A percentile compares a stretch with the other conserved stretches of the same genome.
Conservation (phyloP, 2,888 invertebrate genomes). For the Melieria omissa region DNA sequence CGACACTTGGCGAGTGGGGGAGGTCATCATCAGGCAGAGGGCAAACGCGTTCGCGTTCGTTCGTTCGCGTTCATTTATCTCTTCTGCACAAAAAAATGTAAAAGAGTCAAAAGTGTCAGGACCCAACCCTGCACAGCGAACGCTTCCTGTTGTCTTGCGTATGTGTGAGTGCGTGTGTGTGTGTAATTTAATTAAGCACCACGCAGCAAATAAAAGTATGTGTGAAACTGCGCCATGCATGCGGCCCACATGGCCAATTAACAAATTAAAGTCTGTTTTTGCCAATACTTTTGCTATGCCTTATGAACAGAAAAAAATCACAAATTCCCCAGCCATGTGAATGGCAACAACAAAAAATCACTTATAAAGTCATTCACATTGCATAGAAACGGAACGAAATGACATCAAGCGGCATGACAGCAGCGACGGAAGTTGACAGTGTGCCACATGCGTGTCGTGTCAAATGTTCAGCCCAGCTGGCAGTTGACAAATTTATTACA, state of each 20-base stretch:
- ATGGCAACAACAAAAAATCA: not conserved
- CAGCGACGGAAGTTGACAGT: constrained; percentile 10
- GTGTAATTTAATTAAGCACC: constrained; percentile 34
- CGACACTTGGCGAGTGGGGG: too few species aligned
- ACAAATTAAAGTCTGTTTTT: constrained; percentile 18
- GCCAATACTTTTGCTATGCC: not conserved
- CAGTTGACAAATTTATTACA: not conserved
- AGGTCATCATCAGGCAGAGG: too few species aligned
- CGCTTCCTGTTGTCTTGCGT: not conserved
- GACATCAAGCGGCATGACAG: too few species aligned
- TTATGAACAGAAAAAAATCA: not conserved
- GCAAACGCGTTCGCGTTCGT: not conserved
- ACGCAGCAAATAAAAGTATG: constrained; percentile 23
- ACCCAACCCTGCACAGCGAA: constrained; percentile 15
- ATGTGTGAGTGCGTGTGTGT: constrained; percentile 1
- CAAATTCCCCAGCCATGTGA: not conserved
- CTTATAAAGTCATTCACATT: constrained; percentile 25
- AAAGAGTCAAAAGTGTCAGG: not conserved
- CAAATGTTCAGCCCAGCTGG: not conserved
- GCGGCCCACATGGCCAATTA: constrained; percentile 24
- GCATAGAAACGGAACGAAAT: not conserved
- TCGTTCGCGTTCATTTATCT: not conserved
- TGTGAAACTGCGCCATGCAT: constrained; percentile 13
- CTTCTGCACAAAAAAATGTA: not conserved
- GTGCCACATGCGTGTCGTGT: not conserved